phyloP scores from a whole-genome alignment of 1,140 invertebrate genomes.

The Cotesia glomerata region DNA sequence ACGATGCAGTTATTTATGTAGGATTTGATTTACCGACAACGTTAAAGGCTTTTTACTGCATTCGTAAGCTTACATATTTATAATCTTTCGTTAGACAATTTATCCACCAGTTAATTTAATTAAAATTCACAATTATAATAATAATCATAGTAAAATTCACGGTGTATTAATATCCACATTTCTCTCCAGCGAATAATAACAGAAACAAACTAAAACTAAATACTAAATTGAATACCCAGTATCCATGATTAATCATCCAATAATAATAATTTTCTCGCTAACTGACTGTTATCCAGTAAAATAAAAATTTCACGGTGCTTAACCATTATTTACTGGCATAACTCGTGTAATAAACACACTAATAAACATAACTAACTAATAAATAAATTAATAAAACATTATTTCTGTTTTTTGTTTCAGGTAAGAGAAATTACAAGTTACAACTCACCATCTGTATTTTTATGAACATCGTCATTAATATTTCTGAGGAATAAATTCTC shows the following conservation, averaged over 20 bases:
- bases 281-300: constrained; percentile 4
- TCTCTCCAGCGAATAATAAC: too few species aligned
- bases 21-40: too few species aligned
- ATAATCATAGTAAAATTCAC: too few species aligned
- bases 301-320: constrained; percentile 17
- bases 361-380: neutral
- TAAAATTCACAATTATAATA: too few species aligned
- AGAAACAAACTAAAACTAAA: too few species aligned
- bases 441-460: neutral
- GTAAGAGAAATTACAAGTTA: constrained; percentile 35
- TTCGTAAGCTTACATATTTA: too few species aligned
- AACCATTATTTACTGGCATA: constrained; percentile 27
- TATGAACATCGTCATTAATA: neutral
- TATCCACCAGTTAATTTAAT: too few species aligned
- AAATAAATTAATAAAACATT: neutral
- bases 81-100: too few species aligned
- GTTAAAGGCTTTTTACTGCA: too few species aligned
- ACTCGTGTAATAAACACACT: neutral
- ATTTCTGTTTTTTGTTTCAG: constrained; percentile 37
- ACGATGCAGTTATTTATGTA: neutral
- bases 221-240: too few species aligned
- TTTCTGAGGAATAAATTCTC: neutral
- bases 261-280: neutral
- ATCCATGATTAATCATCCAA: neutral
- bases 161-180: too few species aligned